Conservation (phyloP, 2,113 vertebrate species). For the Cavia aperea region DNA sequence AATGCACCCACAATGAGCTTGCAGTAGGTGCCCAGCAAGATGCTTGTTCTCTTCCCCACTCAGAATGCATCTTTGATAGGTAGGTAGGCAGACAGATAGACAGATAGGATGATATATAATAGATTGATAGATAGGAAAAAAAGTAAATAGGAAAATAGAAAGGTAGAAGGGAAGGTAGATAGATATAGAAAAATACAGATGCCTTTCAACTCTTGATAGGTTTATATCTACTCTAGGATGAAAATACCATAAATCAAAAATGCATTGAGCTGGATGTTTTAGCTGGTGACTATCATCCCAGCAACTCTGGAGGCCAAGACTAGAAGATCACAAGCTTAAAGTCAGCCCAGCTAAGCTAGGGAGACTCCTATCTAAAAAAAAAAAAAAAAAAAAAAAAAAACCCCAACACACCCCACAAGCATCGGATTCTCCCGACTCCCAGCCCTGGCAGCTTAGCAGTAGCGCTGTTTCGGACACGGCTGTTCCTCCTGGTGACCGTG, state of each 20-base stretch:
- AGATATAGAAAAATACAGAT: neutral
- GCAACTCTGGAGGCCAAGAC: neutral
- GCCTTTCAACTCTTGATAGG: neutral
- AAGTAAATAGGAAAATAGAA: neutral
- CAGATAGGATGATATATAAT: neutral
- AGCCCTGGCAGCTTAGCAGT: neutral
- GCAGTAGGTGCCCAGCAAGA: neutral
- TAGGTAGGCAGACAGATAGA: neutral
- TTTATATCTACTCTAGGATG: neutral
- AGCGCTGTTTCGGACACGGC: neutral
- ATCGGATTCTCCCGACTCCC: neutral
- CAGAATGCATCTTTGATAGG: neutral
- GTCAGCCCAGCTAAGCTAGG: neutral
- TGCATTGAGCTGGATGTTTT: neutral
- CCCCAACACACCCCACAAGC: no score
- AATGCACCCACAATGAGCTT: rapidly evolving
- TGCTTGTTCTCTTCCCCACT: neutral
- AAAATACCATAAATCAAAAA: neutral
- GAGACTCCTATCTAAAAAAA: neutral
- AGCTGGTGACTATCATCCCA: neutral
- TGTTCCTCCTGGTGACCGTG: neutral
- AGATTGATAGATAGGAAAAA: no score
- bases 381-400: no score
- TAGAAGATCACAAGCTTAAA: neutral
- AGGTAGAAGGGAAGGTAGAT: neutral